Percentiles rank a stretch among this genome's conserved stretches.
Conservation (phyloP, 2,888 invertebrate species). For the Aphelenchoides bicaudatus region DNA sequence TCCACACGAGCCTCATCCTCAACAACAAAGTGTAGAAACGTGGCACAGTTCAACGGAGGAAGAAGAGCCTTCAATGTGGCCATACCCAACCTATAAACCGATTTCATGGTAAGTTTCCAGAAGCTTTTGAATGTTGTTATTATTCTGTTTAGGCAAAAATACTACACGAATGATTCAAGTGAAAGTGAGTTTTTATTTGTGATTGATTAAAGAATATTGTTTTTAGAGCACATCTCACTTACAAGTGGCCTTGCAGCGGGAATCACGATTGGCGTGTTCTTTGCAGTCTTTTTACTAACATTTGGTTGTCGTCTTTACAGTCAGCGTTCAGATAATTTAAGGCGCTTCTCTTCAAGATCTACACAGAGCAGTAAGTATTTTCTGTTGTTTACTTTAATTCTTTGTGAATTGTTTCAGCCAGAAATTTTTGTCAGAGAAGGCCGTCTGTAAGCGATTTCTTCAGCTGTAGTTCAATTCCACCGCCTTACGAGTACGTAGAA, state of each 20-base stretch:
- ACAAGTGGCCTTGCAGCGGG: constrained; percentile 54
- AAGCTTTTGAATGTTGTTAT: too few relatives aligned
- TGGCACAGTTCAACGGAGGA: too few relatives aligned
- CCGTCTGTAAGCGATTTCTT: constrained; percentile 29
- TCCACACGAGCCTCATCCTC: too few relatives aligned
- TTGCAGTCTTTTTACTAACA: constrained; percentile 51
- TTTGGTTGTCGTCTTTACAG: constrained; percentile 55
- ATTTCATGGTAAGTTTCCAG: constrained; percentile 56
- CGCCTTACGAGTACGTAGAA: neutral
- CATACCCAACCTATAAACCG: constrained; percentile 43
- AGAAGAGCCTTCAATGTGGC: constrained; percentile 25
- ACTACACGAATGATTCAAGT: constrained; percentile 48
- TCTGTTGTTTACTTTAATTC: constrained; percentile 2
- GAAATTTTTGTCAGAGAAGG: constrained; percentile 9
- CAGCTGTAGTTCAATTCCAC: constrained; percentile 11
- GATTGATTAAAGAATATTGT: neutral
- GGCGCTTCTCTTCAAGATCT: too few relatives aligned
- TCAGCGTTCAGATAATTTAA: constrained; percentile 25
- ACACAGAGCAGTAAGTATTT: too few relatives aligned
- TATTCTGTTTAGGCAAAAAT: too few relatives aligned
- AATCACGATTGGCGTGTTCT: constrained; percentile 52
- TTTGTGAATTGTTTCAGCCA: constrained; percentile 2
- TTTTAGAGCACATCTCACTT: constrained; percentile 48
- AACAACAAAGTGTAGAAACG: too few relatives aligned
- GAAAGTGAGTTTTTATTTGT: constrained; percentile 34